Evolutionary conservation across 2,888 invertebrate species (phyloP).

Genomic region (Antheraea yamamai): DNA sequence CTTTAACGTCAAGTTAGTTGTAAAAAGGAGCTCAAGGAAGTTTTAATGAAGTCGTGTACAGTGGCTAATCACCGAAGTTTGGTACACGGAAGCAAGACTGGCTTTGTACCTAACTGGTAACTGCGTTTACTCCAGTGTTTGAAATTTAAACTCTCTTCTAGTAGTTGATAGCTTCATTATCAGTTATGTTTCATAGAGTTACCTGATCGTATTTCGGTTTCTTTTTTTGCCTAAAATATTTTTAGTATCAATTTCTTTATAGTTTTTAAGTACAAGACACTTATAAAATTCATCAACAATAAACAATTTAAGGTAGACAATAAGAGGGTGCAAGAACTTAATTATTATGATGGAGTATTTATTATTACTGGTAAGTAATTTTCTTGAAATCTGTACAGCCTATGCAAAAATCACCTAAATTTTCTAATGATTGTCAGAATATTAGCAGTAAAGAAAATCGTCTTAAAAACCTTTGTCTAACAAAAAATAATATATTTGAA

Average conservation of each 20-base stretch:
- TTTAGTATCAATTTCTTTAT: background rate
- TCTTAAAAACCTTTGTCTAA: no score
- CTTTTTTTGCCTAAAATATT: background rate
- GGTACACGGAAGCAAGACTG: slow-evolving; percentile 20
- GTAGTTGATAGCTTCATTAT: background rate
- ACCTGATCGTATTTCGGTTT: background rate
- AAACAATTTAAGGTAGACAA: no score
- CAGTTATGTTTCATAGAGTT: slow-evolving; percentile 1
- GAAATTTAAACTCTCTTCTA: slow-evolving; percentile 9
- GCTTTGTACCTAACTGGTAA: slow-evolving; percentile 26
- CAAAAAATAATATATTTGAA: no score
- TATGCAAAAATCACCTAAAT: no score
- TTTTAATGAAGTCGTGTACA: slow-evolving; percentile 46
- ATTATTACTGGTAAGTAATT: no score
- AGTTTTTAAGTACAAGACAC: no score
- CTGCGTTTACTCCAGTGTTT: slow-evolving; percentile 26
- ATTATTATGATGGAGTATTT: no score
- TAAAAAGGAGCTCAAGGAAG: slow-evolving; percentile 37
- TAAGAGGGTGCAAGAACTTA: no score
- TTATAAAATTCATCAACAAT: no score
- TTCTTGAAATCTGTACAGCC: no score
- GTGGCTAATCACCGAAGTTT: slow-evolving; percentile 45
- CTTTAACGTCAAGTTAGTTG: slow-evolving; percentile 40
- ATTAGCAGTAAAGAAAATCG: no score
- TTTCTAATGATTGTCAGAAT: no score